Evolutionary conservation across 2,797 vertebrate genomes (phyloP).

Genomic region (Poecilia gillii): DNA sequence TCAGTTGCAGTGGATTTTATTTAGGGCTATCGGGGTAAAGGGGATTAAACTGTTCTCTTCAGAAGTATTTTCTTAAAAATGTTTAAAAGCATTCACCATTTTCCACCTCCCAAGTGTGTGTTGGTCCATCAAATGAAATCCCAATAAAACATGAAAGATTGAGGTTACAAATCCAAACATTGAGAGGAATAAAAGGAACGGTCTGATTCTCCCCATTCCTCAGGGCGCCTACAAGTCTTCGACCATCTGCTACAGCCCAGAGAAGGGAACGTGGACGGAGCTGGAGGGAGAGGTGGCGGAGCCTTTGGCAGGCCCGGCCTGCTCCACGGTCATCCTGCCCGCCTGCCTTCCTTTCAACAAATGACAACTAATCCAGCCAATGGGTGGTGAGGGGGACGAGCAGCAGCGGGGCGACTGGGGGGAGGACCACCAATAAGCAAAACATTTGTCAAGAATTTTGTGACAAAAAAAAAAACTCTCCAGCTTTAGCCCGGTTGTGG

Average conservation of each 20-base stretch:
- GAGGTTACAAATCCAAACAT: not conserved
- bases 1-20: not conserved
- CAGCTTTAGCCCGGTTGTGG: slow-evolving; percentile 59
- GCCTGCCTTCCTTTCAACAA: slow-evolving; percentile 97
- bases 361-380: slow-evolving; percentile 80
- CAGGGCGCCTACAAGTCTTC: slow-evolving; percentile 99
- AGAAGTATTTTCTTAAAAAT: not conserved
- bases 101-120: not conserved
- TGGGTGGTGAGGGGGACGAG: slow-evolving; percentile 5
- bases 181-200: slow-evolving; percentile 9
- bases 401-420: slow-evolving; percentile 55
- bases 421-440: slow-evolving; percentile 70
- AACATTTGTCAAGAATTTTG: slow-evolving; percentile 70
- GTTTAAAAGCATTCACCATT: not conserved
- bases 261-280: slow-evolving; percentile 98
- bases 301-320: slow-evolving; percentile 95
- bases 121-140: not conserved
- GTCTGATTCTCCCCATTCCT: slow-evolving; percentile 58
- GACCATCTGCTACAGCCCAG: slow-evolving; percentile 98
- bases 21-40: not conserved
- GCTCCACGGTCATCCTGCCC: slow-evolving; percentile 94
- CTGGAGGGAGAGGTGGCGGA: slow-evolving; percentile 97
- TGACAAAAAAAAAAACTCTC: slow-evolving; percentile 57
- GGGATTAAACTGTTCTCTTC: not conserved
- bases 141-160: not conserved